A percentile compares a stretch with the other conserved stretches of the same genome.
These are phyloP conservation scores for Mionectes olivaceus DNA, from an alignment of 2,797 vertebrate genomes.

Conservation along the genomic window DNA sequence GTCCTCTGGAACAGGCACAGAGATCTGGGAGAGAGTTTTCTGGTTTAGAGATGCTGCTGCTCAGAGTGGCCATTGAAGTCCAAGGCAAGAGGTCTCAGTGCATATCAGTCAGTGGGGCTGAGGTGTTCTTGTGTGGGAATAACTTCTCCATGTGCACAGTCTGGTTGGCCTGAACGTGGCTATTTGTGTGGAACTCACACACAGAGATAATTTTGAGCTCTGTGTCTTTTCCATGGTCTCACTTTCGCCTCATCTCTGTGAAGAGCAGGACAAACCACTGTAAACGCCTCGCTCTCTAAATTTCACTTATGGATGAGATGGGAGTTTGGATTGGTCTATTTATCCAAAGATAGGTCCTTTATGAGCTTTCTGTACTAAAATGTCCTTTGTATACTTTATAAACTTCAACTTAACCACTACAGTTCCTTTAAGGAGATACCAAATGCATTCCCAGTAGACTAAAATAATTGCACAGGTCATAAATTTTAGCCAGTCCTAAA, in stretches of 20 bases:
- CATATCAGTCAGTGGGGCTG: fast-evolving
- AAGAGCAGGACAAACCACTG: background rate
- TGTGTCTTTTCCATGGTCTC: background rate
- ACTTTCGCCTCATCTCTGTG: background rate
- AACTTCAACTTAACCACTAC: conserved; percentile 16
- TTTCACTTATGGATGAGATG: background rate
- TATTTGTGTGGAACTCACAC: background rate
- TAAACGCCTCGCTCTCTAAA: background rate
- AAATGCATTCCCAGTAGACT: conserved; percentile 6
- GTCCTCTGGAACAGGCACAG: background rate
- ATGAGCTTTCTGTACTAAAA: conserved; percentile 21
- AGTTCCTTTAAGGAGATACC: conserved; percentile 12
- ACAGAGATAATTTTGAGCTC: background rate
- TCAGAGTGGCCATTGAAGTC: background rate
- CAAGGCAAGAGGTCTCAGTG: background rate
- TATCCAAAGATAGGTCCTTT: background rate
- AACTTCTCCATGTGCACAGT: background rate
- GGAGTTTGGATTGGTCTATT: background rate
- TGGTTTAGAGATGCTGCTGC: background rate
- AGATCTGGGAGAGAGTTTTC: background rate
- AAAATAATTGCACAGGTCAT: background rate
- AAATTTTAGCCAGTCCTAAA: conserved; percentile 15
- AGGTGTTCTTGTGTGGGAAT: background rate
- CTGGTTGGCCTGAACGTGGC: background rate
- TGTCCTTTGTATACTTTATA: conserved; percentile 39